phyloP scores from a whole-genome alignment of 2,113 vertebrate species.

The Sinocyclocheilus maitianheensis region DNA sequence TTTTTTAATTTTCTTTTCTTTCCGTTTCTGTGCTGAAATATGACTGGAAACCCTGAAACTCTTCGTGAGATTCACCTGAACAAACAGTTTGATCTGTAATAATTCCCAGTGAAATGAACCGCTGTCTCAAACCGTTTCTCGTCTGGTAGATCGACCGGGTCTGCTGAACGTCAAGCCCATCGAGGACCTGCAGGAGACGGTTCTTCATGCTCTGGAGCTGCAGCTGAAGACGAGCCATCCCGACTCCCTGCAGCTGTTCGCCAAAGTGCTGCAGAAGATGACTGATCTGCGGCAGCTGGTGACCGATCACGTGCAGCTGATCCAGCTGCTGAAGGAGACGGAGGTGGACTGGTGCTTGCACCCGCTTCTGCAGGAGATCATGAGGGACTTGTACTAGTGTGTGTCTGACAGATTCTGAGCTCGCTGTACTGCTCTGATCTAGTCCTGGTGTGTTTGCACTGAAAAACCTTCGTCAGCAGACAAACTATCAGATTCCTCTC shows the following conservation, averaged over 20 bases:
- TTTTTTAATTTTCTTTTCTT: not conserved
- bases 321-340: slow-evolving; percentile 92
- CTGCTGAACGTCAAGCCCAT: slow-evolving; percentile 96
- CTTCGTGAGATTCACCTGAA: not conserved
- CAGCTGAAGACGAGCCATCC: slow-evolving; percentile 96
- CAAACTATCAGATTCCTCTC: not conserved
- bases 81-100: no score
- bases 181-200: slow-evolving; percentile 94
- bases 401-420: not conserved
- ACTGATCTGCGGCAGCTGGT: slow-evolving; percentile 98
- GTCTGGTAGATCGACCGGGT: slow-evolving; percentile 87
- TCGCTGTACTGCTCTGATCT: not conserved
- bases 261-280: slow-evolving; percentile 99
- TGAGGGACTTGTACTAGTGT: slow-evolving; percentile 93
- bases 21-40: not conserved
- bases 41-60: not conserved
- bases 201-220: slow-evolving; percentile 93
- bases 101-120: no score
- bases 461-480: not conserved
- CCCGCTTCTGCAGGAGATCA: slow-evolving; percentile 96
- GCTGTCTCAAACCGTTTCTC: not conserved
- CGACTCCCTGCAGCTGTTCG: slow-evolving; percentile 93
- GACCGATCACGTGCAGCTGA: slow-evolving; percentile 91
- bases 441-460: slow-evolving; percentile 42
- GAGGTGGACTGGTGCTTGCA: slow-evolving; percentile 94